phyloP scores from a whole-genome alignment of 2,797 vertebrate species.

The Phalanger gymnotis region DNA sequence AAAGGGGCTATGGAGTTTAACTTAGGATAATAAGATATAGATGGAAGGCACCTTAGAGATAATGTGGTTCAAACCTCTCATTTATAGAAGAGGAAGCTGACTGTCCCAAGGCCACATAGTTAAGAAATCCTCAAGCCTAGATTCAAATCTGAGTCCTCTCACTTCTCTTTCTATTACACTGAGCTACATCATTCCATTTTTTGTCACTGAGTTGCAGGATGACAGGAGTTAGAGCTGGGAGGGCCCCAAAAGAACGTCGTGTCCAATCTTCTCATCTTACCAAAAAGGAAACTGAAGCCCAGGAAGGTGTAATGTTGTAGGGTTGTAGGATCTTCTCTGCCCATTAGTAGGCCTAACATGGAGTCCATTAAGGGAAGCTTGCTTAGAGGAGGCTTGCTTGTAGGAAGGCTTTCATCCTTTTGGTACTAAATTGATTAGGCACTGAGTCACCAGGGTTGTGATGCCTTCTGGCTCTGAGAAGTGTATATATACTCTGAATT shows the following conservation, averaged over 20 bases:
- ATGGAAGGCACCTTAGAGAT: background rate
- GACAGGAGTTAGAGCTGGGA: background rate
- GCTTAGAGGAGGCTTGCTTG: too few species aligned
- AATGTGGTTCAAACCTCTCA: background rate
- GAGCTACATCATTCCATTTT: background rate
- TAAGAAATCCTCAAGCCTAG: background rate
- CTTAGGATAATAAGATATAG: background rate
- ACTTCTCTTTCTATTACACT: background rate
- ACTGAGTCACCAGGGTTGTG: too few species aligned
- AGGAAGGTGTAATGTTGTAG: too few species aligned
- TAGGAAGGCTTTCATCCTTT: too few species aligned
- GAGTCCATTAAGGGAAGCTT: too few species aligned
- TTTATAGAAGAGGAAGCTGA: background rate
- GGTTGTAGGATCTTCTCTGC: too few species aligned
- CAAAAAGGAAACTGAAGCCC: background rate
- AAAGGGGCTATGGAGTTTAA: background rate
- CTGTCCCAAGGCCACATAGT: background rate
- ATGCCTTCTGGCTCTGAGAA: too few species aligned
- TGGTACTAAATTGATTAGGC: too few species aligned
- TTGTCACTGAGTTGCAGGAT: background rate
- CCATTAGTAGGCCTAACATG: too few species aligned
- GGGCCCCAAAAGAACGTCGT: background rate
- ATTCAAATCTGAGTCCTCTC: background rate
- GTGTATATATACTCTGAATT: too few species aligned
- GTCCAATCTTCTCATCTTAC: background rate